Conservation (phyloP, 2,888 invertebrate genomes). For the Hypomecis punctinalis region DNA sequence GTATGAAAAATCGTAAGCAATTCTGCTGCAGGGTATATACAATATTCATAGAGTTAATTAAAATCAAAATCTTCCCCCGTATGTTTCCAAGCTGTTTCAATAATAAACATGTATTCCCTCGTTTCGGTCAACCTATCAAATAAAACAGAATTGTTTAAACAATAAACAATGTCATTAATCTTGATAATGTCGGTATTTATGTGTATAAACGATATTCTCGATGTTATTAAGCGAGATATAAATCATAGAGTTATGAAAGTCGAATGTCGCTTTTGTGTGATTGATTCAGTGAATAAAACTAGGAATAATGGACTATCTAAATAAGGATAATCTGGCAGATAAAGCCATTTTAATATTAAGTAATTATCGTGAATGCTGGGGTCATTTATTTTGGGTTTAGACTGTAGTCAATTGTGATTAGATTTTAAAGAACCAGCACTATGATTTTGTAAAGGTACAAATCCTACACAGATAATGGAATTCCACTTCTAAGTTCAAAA, state of each 20-base stretch:
- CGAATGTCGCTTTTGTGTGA: constrained; percentile 21
- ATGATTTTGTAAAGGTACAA: no score
- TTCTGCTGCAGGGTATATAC: no score
- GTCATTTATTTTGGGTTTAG: constrained; percentile 1
- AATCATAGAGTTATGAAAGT: constrained; percentile 25
- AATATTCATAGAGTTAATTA: no score
- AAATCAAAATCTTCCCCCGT: constrained; percentile 12
- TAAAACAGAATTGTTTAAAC: constrained; percentile 38
- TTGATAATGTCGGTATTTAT: constrained; percentile 44
- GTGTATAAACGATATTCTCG: constrained; percentile 30
- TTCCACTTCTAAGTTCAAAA: no score
- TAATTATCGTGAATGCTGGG: neutral
- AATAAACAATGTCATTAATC: constrained; percentile 44
- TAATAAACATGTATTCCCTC: constrained; percentile 35
- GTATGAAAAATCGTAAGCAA: no score
- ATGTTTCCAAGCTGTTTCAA: constrained; percentile 39
- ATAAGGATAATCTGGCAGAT: constrained; percentile 5
- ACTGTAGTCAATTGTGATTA: neutral
- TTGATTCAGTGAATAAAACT: constrained; percentile 19
- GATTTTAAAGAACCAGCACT: no score
- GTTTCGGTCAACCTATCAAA: constrained; percentile 35
- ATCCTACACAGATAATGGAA: no score
- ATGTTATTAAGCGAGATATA: constrained; percentile 21
- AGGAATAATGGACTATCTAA: constrained; percentile 11
- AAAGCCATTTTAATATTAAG: constrained; percentile 3